A percentile compares a stretch with the other conserved stretches of the same genome.
These are phyloP conservation scores for Epizoanthus scotinus DNA, from an alignment of 92 coral and sea anemone genomes.

Conservation along the genomic window DNA sequence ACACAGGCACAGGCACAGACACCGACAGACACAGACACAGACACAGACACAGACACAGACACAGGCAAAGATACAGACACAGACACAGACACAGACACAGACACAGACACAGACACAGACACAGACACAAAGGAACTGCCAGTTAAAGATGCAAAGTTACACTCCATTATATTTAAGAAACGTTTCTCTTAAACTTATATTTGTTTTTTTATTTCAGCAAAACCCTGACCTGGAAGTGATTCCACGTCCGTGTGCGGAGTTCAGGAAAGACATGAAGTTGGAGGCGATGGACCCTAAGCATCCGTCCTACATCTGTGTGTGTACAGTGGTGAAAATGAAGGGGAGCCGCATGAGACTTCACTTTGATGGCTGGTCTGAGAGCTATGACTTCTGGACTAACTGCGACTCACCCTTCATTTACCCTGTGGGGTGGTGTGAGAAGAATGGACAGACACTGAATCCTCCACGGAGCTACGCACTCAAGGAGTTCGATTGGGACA, in stretches of 20 bases:
- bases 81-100: no score
- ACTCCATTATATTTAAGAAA: background rate
- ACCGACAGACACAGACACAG: no score
- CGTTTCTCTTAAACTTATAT: no score
- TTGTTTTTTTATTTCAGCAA: slow-evolving; percentile 48
- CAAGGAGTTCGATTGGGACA: slow-evolving; percentile 75
- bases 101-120: no score
- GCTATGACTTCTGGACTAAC: slow-evolving; percentile 98
- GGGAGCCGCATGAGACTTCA: slow-evolving; percentile 91
- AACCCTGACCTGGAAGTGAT: slow-evolving; percentile 69
- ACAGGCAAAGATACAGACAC: no score
- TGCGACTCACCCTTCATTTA: slow-evolving; percentile 88
- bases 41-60: no score
- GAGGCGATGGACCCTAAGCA: slow-evolving; percentile 97
- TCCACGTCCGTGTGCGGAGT: slow-evolving; percentile 71
- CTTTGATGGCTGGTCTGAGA: slow-evolving; percentile 99
- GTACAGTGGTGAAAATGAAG: slow-evolving; percentile 92
- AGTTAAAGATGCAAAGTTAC: background rate
- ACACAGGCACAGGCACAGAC: no score
- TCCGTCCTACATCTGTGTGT: slow-evolving; percentile 96
- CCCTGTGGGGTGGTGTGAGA: slow-evolving; percentile 96
- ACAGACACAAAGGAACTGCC: no score
- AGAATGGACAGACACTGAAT: slow-evolving; percentile 76
- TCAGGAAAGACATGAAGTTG: slow-evolving; percentile 88
- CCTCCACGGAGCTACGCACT: slow-evolving; percentile 87